phyloP scores from a whole-genome alignment of 2,888 invertebrate genomes.

The Acheta domesticus region DNA sequence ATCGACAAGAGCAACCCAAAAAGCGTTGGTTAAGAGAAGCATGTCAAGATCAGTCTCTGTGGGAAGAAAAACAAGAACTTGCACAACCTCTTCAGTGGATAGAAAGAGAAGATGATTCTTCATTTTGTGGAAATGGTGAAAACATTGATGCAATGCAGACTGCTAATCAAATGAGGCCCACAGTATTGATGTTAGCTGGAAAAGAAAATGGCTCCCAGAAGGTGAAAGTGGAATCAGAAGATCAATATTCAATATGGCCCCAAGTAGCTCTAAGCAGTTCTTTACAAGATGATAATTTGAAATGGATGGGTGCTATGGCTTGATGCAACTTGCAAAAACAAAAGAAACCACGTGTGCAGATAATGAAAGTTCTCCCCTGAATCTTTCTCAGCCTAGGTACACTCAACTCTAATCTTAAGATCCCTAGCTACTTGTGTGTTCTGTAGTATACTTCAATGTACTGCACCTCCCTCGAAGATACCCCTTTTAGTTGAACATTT shows the following conservation, averaged over 20 bases:
- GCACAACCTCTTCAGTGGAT: conserved; percentile 55
- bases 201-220: conserved; percentile 20
- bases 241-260: conserved; percentile 25
- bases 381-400: conserved; percentile 35
- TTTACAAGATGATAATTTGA: conserved; percentile 48
- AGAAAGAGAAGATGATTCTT: conserved; percentile 34
- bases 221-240: background rate
- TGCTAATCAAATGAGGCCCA: conserved; percentile 54
- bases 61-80: conserved; percentile 46
- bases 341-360: conserved; percentile 24
- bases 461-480: too few species aligned
- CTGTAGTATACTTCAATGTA: too few species aligned
- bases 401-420: conserved; percentile 32
- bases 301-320: conserved; percentile 60
- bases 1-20: conserved; percentile 50
- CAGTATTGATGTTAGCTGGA: conserved; percentile 49
- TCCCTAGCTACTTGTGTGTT: background rate
- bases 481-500: too few species aligned
- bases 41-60: conserved; percentile 45
- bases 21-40: conserved; percentile 60
- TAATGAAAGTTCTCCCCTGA: conserved; percentile 27
- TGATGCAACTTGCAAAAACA: conserved; percentile 55
- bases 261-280: conserved; percentile 33
- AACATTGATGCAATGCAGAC: conserved; percentile 20
- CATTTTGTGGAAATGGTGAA: conserved; percentile 19